phyloP scores from a whole-genome alignment of 2,888 invertebrate species.

The Brachylomia viminalis region DNA sequence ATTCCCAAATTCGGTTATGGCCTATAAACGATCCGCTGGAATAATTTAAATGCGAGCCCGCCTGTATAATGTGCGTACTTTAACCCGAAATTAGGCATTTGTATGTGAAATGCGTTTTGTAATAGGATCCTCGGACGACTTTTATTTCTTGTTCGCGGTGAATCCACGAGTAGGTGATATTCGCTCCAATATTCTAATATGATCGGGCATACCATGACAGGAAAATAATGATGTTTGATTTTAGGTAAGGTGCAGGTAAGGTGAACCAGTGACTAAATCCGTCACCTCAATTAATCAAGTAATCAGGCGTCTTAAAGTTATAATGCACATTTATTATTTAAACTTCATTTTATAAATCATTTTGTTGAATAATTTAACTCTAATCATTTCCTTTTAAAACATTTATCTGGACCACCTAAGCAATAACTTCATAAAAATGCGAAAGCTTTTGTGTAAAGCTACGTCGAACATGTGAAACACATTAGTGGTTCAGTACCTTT shows the following conservation, averaged over 20 bases:
- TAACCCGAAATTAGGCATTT: slow-evolving; percentile 90
- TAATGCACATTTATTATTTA: neutral
- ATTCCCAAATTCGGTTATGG: slow-evolving; percentile 91
- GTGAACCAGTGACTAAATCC: neutral
- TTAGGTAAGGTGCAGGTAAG: neutral
- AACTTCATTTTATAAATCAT: neutral
- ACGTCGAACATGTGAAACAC: slow-evolving; percentile 81
- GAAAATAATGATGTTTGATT: neutral
- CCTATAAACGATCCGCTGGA: slow-evolving; percentile 91
- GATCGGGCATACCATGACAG: neutral
- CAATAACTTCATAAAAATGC: slow-evolving; percentile 69
- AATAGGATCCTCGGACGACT: slow-evolving; percentile 86
- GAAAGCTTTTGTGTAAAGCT: slow-evolving; percentile 66
- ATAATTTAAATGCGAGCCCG: slow-evolving; percentile 90
- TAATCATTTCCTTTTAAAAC: slow-evolving; percentile 18
- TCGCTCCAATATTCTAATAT: slow-evolving; percentile 64
- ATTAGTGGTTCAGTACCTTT: slow-evolving; percentile 80
- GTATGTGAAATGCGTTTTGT: slow-evolving; percentile 90
- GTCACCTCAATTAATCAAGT: neutral
- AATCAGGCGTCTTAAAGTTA: neutral
- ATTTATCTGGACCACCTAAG: slow-evolving; percentile 12
- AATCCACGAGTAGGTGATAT: slow-evolving; percentile 66
- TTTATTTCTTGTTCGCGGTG: slow-evolving; percentile 82
- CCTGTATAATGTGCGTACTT: slow-evolving; percentile 90
- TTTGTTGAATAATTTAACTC: neutral